Evolutionary conservation across 2,113 vertebrate genomes (phyloP).

Genomic region (Elanoides forficatus): DNA sequence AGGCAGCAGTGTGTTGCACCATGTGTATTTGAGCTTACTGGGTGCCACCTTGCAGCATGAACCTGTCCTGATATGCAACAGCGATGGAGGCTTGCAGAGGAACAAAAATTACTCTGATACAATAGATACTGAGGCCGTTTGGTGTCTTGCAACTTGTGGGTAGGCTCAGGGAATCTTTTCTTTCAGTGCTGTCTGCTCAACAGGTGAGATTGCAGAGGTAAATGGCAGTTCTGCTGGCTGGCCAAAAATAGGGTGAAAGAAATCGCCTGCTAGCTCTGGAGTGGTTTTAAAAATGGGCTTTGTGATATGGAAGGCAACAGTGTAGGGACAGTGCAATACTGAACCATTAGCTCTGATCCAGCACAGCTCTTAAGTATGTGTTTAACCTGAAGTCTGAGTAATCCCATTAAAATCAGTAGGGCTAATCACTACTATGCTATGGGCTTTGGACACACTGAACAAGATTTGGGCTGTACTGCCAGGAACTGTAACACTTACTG

Average conservation of each 20-base stretch:
- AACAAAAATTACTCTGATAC: neutral
- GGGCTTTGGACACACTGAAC: neutral
- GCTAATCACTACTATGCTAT: neutral
- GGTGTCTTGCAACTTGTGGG: neutral
- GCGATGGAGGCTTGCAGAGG: neutral
- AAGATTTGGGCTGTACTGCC: neutral
- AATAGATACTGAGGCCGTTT: neutral
- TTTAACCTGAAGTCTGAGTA: neutral
- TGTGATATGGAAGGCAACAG: neutral
- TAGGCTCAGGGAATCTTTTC: neutral
- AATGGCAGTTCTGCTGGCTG: neutral
- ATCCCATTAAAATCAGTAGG: neutral
- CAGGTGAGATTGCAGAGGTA: neutral
- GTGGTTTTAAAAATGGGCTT: neutral
- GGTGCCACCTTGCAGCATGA: neutral
- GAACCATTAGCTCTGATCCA: neutral
- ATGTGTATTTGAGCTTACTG: neutral
- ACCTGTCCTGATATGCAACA: neutral
- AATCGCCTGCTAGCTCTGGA: fast-evolving
- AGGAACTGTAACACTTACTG: neutral
- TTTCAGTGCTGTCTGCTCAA: neutral
- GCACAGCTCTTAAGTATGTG: neutral
- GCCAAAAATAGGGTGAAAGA: neutral
- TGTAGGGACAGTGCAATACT: neutral
- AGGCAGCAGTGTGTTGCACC: neutral